Percentiles rank a stretch among this genome's conserved stretches.
phyloP scores from a whole-genome alignment of 2,888 invertebrate species.

The Drosophila leonis region DNA sequence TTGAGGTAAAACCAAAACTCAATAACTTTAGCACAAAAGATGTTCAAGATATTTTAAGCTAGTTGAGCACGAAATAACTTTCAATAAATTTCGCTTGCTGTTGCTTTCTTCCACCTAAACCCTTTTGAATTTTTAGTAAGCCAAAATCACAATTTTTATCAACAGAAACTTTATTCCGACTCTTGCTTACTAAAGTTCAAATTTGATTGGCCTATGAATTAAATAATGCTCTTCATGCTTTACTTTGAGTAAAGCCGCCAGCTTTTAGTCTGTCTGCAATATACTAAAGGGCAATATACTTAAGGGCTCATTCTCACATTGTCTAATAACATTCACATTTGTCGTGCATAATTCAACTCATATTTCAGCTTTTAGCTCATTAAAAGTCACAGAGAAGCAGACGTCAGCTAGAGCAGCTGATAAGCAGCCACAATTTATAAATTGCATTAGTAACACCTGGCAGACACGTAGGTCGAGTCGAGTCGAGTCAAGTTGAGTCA shows the following conservation, averaged over 20 bases:
- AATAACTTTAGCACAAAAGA: too few species aligned
- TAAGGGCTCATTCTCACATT: not conserved
- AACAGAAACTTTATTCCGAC: not conserved
- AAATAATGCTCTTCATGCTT: not conserved
- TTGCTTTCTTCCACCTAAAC: not conserved
- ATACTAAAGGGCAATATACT: not conserved
- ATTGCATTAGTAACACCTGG: slow-evolving; percentile 68
- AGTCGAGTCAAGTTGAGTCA: slow-evolving; percentile 29
- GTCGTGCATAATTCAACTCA: slow-evolving; percentile 26
- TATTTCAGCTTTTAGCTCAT: slow-evolving; percentile 30
- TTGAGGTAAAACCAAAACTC: not conserved
- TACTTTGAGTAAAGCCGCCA: not conserved
- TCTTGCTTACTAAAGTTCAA: too few species aligned
- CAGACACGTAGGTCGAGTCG: slow-evolving; percentile 1
- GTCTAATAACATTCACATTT: not conserved
- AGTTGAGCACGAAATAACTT: too few species aligned
- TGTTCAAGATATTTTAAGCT: too few species aligned
- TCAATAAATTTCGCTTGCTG: not conserved
- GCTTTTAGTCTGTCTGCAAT: not conserved
- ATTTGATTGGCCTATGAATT: not conserved
- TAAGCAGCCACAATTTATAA: slow-evolving; percentile 52
- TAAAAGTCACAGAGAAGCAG: slow-evolving; percentile 16
- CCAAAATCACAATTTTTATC: not conserved
- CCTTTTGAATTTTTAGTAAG: not conserved
- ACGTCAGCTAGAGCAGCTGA: slow-evolving; percentile 17